Conservation (phyloP, 2,113 vertebrate genomes). For the Leptobrachium leishanense region DNA sequence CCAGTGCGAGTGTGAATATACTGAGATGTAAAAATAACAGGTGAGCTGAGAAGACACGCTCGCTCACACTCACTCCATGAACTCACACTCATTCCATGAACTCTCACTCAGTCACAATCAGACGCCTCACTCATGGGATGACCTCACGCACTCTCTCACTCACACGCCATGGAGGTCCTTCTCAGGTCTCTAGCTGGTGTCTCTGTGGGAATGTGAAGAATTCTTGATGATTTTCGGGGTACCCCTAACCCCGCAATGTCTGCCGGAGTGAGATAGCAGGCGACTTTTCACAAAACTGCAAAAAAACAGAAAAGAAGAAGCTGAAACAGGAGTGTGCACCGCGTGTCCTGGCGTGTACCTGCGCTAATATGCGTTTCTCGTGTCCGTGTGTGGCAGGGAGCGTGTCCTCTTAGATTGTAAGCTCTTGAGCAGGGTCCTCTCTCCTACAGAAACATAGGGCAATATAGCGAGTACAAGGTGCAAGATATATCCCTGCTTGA, state of each 20-base stretch:
- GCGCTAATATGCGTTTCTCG: too few species aligned
- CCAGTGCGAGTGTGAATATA: neutral
- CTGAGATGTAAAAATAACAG: neutral
- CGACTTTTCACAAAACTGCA: slow-evolving; percentile 33
- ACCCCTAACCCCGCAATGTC: neutral
- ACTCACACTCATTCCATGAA: neutral
- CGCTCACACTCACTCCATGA: neutral
- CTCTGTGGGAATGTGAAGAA: slow-evolving; percentile 35
- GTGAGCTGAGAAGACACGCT: neutral
- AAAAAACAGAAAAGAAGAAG: neutral
- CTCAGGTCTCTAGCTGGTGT: slow-evolving; percentile 33
- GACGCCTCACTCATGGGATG: too few species aligned
- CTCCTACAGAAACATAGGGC: too few species aligned
- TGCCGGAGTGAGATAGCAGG: neutral
- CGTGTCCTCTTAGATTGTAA: too few species aligned
- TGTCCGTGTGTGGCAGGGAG: too few species aligned
- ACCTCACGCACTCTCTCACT: neutral
- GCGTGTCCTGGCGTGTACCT: too few species aligned
- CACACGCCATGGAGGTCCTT: slow-evolving; percentile 6
- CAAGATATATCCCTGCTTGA: too few species aligned
- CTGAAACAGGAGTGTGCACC: neutral
- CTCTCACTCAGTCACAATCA: neutral
- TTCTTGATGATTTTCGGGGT: slow-evolving; percentile 17
- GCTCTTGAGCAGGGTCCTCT: too few species aligned
- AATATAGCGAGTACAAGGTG: too few species aligned